These are phyloP conservation scores for Syngnathus floridae DNA, from an alignment of 2,113 vertebrate genomes.

Conservation along the genomic window DNA sequence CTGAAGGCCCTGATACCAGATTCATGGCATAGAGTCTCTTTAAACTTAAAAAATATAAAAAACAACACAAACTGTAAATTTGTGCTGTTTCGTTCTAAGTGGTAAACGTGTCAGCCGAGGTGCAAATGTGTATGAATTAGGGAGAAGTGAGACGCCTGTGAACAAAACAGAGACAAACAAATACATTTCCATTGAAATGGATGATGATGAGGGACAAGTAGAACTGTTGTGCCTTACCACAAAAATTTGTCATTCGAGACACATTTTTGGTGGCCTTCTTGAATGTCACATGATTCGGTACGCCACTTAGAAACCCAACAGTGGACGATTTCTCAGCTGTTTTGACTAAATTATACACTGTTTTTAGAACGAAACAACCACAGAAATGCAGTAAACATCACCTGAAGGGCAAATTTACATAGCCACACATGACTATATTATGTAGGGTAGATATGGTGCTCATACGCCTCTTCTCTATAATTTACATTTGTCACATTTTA, in stretches of 20 bases:
- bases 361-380: slow-evolving; percentile 41
- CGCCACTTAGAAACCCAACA: slow-evolving; percentile 5
- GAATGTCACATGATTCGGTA: not conserved
- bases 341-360: slow-evolving; percentile 42
- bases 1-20: too few species aligned
- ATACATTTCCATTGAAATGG: not conserved
- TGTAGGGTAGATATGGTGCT: not conserved
- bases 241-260: not conserved
- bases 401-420: slow-evolving; percentile 21
- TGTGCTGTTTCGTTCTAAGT: not conserved
- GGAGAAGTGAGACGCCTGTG: not conserved
- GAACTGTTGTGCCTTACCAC: not conserved
- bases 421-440: not conserved
- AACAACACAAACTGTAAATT: not conserved
- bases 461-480: not conserved
- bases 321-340: slow-evolving; percentile 22
- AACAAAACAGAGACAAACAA: not conserved
- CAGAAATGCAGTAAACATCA: slow-evolving; percentile 50
- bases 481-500: not conserved
- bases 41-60: not conserved
- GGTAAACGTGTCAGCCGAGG: not conserved
- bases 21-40: too few species aligned
- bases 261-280: not conserved
- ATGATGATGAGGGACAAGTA: not conserved
- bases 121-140: not conserved